Evolutionary conservation across 2,797 vertebrate species (phyloP).

Genomic region (Danio choprae): DNA sequence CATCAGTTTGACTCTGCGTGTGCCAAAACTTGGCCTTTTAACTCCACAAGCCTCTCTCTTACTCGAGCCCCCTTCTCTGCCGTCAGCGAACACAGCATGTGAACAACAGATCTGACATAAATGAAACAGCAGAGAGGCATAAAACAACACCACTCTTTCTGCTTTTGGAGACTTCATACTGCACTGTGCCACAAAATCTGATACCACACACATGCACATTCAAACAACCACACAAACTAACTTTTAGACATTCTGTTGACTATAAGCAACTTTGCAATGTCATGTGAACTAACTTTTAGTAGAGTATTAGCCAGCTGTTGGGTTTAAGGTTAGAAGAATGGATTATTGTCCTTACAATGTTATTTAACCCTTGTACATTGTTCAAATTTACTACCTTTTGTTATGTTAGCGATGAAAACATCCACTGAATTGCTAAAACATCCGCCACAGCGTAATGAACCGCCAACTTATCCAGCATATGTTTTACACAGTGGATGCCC

Average conservation of each 20-base stretch:
- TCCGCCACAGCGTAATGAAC: no score
- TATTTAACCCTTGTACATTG: no score
- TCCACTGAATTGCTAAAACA: no score
- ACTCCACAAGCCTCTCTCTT: constrained; percentile 38
- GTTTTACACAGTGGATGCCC: no score
- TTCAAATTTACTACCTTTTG: no score
- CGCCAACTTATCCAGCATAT: no score
- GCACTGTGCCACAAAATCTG: constrained; percentile 23
- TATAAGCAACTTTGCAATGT: neutral
- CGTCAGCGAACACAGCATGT: constrained; percentile 44
- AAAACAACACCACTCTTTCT: constrained; percentile 65
- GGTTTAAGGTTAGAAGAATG: no score
- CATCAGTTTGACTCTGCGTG: constrained; percentile 61
- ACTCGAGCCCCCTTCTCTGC: constrained; percentile 32
- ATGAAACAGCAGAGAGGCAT: constrained; percentile 67
- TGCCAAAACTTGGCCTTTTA: constrained; percentile 58
- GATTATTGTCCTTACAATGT: no score
- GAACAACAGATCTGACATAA: constrained; percentile 71
- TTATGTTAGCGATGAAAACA: no score
- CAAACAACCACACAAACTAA: constrained; percentile 25
- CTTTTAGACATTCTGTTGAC: neutral
- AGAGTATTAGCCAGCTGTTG: no score
- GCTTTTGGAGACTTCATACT: constrained; percentile 60
- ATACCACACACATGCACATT: constrained; percentile 44
- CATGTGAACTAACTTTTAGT: no score